Percentiles rank a stretch among this genome's conserved stretches.
These are phyloP conservation scores for Archaeoteleia sp. DNA, from an alignment of 2,888 invertebrate genomes.

Conservation along the genomic window DNA sequence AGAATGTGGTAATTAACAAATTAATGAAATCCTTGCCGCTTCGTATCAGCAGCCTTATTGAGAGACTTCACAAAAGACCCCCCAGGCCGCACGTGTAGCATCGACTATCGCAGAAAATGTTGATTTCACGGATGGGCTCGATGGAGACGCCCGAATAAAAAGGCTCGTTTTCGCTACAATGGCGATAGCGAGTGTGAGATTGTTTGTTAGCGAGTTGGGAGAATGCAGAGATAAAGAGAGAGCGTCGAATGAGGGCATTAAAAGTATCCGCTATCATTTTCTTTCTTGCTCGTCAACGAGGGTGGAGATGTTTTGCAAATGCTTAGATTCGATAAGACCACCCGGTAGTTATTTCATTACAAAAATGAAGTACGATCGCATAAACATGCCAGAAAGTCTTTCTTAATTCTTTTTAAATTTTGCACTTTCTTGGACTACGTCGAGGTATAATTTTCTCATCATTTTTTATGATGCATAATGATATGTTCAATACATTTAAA, in stretches of 20 bases:
- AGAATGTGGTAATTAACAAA: slow-evolving; percentile 7
- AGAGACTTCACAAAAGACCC: slow-evolving; percentile 14
- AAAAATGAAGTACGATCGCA: too few species aligned
- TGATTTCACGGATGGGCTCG: slow-evolving; percentile 55
- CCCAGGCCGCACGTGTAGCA: slow-evolving; percentile 42
- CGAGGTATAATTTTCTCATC: slow-evolving; percentile 13
- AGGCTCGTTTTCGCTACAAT: slow-evolving; percentile 36
- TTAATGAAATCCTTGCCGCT: slow-evolving; percentile 3
- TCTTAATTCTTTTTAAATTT: slow-evolving; percentile 8
- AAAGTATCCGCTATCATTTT: slow-evolving; percentile 46
- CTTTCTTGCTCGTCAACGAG: slow-evolving; percentile 39
- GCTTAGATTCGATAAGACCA: slow-evolving; percentile 64
- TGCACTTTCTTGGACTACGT: slow-evolving; percentile 8
- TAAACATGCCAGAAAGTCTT: slow-evolving; percentile 28
- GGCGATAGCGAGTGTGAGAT: slow-evolving; percentile 39
- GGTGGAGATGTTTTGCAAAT: slow-evolving; percentile 48
- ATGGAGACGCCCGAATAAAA: slow-evolving; percentile 47
- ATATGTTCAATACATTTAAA: too few species aligned
- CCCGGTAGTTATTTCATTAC: slow-evolving; percentile 56
- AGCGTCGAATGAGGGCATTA: slow-evolving; percentile 4
- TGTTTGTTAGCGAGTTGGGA: too few species aligned
- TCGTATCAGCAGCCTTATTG: neutral
- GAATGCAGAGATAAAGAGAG: slow-evolving; percentile 5
- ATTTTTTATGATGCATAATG: slow-evolving; percentile 30
- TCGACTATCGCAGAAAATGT: slow-evolving; percentile 53